Conservation (phyloP, 2,797 vertebrate species). For the Gambelia wislizenii region DNA sequence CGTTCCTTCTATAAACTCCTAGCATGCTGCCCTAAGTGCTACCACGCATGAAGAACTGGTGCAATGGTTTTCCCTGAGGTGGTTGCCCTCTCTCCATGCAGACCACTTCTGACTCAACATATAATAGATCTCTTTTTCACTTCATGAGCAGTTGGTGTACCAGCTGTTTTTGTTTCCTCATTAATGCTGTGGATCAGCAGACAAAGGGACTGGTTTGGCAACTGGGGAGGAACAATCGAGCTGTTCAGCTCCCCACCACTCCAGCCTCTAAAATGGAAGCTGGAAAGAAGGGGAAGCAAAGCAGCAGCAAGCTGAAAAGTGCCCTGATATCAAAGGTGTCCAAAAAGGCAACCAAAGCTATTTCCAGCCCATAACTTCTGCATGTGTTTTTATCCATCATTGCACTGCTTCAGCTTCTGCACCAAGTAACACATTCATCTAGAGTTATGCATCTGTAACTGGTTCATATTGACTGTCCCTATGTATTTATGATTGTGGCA, state of each 20-base stretch:
- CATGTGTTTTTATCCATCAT: no score
- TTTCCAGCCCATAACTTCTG: background rate
- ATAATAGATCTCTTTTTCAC: background rate
- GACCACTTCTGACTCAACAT: background rate
- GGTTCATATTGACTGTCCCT: no score
- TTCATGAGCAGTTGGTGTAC: background rate
- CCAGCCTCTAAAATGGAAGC: background rate
- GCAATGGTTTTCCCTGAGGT: background rate
- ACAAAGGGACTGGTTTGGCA: background rate
- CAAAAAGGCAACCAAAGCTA: background rate
- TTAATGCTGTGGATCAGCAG: background rate
- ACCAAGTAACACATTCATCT: no score
- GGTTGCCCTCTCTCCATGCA: background rate
- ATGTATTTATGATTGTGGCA: no score
- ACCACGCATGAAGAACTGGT: background rate
- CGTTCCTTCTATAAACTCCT: accelerated
- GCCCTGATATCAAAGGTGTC: background rate
- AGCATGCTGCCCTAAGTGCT: background rate
- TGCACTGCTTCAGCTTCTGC: no score
- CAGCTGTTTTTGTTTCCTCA: slow-evolving; percentile 1
- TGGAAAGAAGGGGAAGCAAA: background rate
- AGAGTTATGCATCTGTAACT: no score
- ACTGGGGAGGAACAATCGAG: background rate
- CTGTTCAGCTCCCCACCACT: background rate
- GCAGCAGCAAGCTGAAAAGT: background rate